Base-by-base conservation (phyloP, 2,797 vertebrate genomes). In the Hippoglossus hippoglossus region DNA sequence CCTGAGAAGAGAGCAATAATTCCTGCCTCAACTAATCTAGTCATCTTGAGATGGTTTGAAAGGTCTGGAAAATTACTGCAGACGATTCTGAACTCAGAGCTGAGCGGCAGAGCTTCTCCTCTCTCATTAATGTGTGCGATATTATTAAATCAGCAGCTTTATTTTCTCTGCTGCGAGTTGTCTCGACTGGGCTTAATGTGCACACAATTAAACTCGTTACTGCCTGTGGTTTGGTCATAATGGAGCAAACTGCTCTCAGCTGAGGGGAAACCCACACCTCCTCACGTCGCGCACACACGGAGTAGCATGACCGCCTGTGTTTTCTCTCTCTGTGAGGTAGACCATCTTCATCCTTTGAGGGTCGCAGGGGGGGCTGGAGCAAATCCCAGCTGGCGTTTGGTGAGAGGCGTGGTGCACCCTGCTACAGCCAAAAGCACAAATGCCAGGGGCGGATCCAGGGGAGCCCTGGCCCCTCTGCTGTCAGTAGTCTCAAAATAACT, bases 21-120 rank as follows among this genome's bases (percentile, higher is more conserved):
- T 63, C 59, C 21, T 19, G 47, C 26, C 69, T 8, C 55, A 13
- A 24, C 51, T 3, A 11, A 22, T 11, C 15, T 19, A 7, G 2
- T 4, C 6, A 41, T 28, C 39, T 25, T 46, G 34, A 44, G n/a
- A 3, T 39, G 5, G 10, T 21, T 13, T 26, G 28, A 44, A 9
- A 73, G 25, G 5, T 53, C n/a, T 81, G 68, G 67, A 85, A 82
- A 73, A 55, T 72, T 81, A 39, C 58, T 58, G 0, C 25, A 47
- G 22, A 57, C 2, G 72, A 51, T 53, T 19, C 28, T 19, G 4
- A 1, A 34, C 12, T 65, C 49, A 22, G 21, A 39, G 39, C n/a
- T 26, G 22, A 59, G 47, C 3, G n/a, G 19, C n/a, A 24, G 51
- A 2, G 56, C 28, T 68, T 21, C 44, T 57, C 19, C 12, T 52